phyloP scores from a whole-genome alignment of 2,888 invertebrate species.

The Nephrocerus scutellatus region DNA sequence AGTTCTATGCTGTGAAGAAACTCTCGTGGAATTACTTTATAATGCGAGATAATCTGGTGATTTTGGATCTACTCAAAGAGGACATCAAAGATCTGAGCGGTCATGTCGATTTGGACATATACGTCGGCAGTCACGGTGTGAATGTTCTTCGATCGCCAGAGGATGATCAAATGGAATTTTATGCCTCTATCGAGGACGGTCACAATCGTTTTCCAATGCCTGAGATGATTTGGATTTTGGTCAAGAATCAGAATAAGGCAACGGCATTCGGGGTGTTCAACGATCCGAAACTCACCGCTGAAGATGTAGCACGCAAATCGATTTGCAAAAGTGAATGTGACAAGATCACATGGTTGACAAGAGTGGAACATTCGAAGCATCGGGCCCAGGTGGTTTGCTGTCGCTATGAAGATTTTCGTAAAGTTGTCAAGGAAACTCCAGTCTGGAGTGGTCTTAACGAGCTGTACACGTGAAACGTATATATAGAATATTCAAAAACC shows the following conservation, averaged over 20 bases:
- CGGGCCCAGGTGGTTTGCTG: slow-evolving; percentile 17
- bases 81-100: slow-evolving; percentile 26
- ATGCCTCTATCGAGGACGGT: slow-evolving; percentile 22
- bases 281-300: slow-evolving; percentile 19
- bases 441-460: slow-evolving; percentile 13
- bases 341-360: slow-evolving; percentile 28
- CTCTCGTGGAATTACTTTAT: slow-evolving; percentile 34
- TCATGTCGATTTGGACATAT: slow-evolving; percentile 25
- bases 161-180: slow-evolving; percentile 26
- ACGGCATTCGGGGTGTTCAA: slow-evolving; percentile 30
- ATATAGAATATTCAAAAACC: no score
- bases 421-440: slow-evolving; percentile 16
- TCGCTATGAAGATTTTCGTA: slow-evolving; percentile 15
- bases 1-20: slow-evolving; percentile 29
- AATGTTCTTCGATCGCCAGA: slow-evolving; percentile 19
- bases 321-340: slow-evolving; percentile 31
- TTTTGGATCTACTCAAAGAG: slow-evolving; percentile 25
- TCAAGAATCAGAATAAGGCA: slow-evolving; percentile 24
- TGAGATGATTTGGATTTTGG: slow-evolving; percentile 31
- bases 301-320: slow-evolving; percentile 17
- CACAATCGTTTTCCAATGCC: slow-evolving; percentile 31
- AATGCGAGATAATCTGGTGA: slow-evolving; percentile 24
- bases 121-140: slow-evolving; percentile 31
- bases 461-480: slow-evolving; percentile 11
- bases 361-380: slow-evolving; percentile 13